A percentile compares a stretch with the other conserved stretches of the same genome.
Conservation (phyloP, 2,888 invertebrate species). For the Papilio gigon region DNA sequence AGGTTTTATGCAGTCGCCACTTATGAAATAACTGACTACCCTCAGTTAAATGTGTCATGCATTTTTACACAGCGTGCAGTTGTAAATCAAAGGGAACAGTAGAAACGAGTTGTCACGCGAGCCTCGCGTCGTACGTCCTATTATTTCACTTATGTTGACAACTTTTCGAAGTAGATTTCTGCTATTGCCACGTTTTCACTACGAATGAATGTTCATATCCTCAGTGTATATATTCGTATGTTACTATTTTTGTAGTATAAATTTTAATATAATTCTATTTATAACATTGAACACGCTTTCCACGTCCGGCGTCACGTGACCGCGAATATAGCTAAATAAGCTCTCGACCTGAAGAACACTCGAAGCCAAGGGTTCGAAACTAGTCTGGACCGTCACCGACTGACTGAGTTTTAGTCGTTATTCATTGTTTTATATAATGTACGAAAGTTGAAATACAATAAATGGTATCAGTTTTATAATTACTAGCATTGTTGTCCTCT, state of each 20-base stretch:
- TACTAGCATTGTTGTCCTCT: too few species aligned
- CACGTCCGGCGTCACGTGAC: too few species aligned
- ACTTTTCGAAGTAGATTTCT: constrained; percentile 23
- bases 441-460: too few species aligned
- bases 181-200: background rate
- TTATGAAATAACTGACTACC: constrained; percentile 27
- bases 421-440: too few species aligned
- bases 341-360: too few species aligned
- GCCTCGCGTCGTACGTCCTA: constrained; percentile 6
- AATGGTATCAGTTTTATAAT: too few species aligned
- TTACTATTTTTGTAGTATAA: background rate
- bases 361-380: too few species aligned
- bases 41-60: constrained; percentile 32
- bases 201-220: constrained; percentile 12
- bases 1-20: constrained; percentile 16
- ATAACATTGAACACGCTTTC: too few species aligned
- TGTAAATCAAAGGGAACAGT: constrained; percentile 37
- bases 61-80: constrained; percentile 30
- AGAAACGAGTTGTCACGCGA: constrained; percentile 36
- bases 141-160: constrained; percentile 30
- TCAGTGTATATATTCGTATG: background rate
- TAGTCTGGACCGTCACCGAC: too few species aligned
- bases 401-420: too few species aligned
- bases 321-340: too few species aligned
- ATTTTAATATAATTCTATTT: background rate